Base-by-base conservation (phyloP, 2,113 vertebrate genomes). In the Zosterops borbonicus region DNA sequence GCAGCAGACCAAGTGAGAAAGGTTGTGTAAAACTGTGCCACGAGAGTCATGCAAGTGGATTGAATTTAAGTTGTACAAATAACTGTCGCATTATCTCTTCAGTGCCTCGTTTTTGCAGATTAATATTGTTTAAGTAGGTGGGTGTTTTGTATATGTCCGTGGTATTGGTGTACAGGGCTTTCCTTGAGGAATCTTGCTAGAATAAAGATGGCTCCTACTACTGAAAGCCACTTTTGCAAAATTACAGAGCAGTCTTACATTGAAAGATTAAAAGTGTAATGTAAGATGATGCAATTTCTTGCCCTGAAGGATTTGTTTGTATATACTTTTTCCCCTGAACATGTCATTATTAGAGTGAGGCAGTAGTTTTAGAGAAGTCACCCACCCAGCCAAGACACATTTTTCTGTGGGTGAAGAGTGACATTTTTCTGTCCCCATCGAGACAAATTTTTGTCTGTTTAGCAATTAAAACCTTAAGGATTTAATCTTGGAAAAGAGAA, bases 61-160 rank as follows among this genome's bases (percentile, higher is more conserved):
- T 52, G 31, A 75, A 37, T 39, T 59, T 13, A 75, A 75, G 10
- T 9, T 47, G 29, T 52, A 31, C 35, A 31, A 58, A 63, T 11
- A 70, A 22, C 69, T 18, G 14, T 12, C 44, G 35, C 2, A 0
- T 12, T 50, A 18, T 35, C 12, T 80, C 27, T 75, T 47, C 56
- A 53, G 28, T 55, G 63, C 29, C 35, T 70, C 3, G 0, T 35
- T 90, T 79, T 63, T 83, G 18, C 35, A 81, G 16, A 21, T 42
- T 70, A 33, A 4, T 42, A 17, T 74, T 77, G 88, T 58, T 84
- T 9, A 92, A 62, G 67, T 19, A 53, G 25, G 14, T 62, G 28
- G 3, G 7, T 37, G 17, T 17, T 64, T 64, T 69, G 7, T 24
- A 16, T 33, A 19, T 52, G 16, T 24, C 55, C 0, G 0, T 31